Evolutionary conservation across 37 sponge, comb jelly and placozoan genomes (phyloP).

Genomic region (Bolinopsis microptera): DNA sequence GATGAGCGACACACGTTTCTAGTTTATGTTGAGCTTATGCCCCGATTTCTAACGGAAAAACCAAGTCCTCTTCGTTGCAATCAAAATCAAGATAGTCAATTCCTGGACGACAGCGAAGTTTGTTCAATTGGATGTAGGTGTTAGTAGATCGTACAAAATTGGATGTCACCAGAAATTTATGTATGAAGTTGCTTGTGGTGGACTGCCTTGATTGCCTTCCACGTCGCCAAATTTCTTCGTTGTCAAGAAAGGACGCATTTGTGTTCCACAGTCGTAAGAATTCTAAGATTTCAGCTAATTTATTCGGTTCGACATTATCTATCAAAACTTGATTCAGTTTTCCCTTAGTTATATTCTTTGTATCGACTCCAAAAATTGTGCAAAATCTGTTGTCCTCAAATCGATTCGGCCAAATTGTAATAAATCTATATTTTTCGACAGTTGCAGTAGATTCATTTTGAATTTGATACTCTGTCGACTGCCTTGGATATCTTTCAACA

Average conservation of each 20-base stretch:
- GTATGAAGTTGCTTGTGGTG: not conserved
- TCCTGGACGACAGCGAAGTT: not conserved
- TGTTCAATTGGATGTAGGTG: not conserved
- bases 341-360: too few species aligned
- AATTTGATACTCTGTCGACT: too few species aligned
- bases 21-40: not conserved
- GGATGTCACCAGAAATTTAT: not conserved
- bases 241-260: not conserved
- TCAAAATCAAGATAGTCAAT: not conserved
- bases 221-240: not conserved
- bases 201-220: too few species aligned
- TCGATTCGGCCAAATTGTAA: too few species aligned
- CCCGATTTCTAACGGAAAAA: not conserved
- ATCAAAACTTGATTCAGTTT: too few species aligned
- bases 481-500: too few species aligned
- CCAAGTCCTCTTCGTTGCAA: not conserved
- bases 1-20: not conserved
- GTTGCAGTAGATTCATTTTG: too few species aligned
- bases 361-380: too few species aligned
- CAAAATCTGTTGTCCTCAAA: too few species aligned
- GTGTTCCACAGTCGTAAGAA: not conserved
- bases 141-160: not conserved
- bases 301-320: too few species aligned
- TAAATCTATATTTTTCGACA: too few species aligned
- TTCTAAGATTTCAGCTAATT: not conserved